phyloP scores from a whole-genome alignment of 2,888 invertebrate genomes.

The Tetranychus truncatus region DNA sequence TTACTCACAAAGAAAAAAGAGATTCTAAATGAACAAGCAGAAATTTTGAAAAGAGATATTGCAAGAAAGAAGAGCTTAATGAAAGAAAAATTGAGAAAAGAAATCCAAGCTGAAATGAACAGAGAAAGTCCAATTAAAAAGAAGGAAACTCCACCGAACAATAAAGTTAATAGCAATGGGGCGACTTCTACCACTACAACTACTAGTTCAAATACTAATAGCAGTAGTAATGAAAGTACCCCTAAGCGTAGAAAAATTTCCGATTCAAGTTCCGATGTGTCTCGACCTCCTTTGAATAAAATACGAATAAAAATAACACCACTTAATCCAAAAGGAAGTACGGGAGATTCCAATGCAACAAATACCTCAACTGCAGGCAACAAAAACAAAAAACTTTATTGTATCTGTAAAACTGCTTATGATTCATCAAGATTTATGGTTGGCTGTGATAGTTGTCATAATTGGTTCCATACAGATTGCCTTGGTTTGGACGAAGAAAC shows the following conservation, averaged over 20 bases:
- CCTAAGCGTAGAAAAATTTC: constrained; percentile 17
- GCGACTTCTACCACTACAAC: background rate
- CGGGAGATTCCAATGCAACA: background rate
- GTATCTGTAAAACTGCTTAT: constrained; percentile 79
- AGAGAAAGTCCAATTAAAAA: background rate
- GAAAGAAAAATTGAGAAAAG: background rate
- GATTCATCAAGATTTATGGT: constrained; percentile 92
- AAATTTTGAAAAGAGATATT: constrained; percentile 5
- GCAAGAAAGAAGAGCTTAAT: background rate
- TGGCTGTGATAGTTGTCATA: constrained; percentile 88
- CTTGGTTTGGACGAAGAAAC: constrained; percentile 79
- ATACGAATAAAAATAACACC: constrained; percentile 24
- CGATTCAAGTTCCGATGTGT: constrained; percentile 1
- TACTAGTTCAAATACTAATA: background rate
- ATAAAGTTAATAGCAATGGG: background rate
- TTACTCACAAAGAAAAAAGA: background rate
- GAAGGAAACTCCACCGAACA: background rate
- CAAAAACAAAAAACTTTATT: constrained; percentile 43
- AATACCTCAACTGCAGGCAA: constrained; percentile 5
- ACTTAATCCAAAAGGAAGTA: constrained; percentile 19
- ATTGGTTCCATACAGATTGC: constrained; percentile 97
- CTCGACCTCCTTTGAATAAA: constrained; percentile 18
- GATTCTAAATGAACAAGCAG: background rate
- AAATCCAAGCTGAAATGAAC: background rate
- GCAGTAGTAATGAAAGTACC: background rate